Base-by-base conservation (phyloP, 2,888 invertebrate species). In the Tachina fera region DNA sequence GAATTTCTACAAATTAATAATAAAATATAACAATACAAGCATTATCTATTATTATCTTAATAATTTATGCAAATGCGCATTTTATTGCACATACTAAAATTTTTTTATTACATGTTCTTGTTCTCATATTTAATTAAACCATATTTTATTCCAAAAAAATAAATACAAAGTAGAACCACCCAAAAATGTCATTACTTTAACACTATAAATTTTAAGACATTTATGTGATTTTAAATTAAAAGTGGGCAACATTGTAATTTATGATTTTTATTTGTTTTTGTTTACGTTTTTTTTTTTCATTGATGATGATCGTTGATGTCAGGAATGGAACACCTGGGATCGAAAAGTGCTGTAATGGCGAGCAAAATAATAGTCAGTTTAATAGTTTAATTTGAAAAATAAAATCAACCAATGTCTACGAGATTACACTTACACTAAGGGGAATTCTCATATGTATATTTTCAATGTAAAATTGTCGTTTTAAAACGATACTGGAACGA, bases 151-250 rank as follows among this genome's bases (percentile, higher is more conserved):
- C 58, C 63, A 45, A 45, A 49, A 61, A 49, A 43, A 49, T 49
- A 49, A 3, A 51, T n/a, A 41, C 19, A 51, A 22, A 75, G n/a
- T 19, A 41, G 58, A 71, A 60, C 43, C 77, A 78, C 78, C 71
- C 80, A 58, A 71, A 39, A 60, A 3, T 80, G 80, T 80, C 80
- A 80, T 41, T 19, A 41, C 45, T 58, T 63, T 63, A 49, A 68
- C 58, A 60, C 31, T 19, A 71, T 71, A 76, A 84, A 71, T 80
- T 67, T 72, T 63, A 56, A 19, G 16, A 53, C 39, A 74, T 47
- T 67, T 65, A 31, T 76, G 47, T 76, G 68, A 75, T 51, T 41
- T 47, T 61, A 60, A 45, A 51, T 39, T 63, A 70, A 65, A 58
- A 49, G 51, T 68, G 68, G 78, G 67, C 83, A 78, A 77, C 67